Conservation (phyloP, 2,888 invertebrate genomes). For the Strigamia crassipes region DNA sequence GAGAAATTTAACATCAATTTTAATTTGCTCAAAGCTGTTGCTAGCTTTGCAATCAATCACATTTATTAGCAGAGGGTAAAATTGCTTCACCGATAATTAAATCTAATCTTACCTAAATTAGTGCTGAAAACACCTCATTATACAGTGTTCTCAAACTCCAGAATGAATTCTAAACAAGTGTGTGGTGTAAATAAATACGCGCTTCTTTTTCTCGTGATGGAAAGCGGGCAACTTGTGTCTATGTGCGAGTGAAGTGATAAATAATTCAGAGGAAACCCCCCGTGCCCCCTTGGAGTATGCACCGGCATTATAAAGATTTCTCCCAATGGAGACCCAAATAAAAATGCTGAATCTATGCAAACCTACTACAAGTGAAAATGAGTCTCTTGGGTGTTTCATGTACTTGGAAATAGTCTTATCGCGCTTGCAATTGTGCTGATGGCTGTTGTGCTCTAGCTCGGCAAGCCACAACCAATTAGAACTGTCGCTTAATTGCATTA, state of each 20-base stretch:
- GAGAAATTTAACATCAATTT: slow-evolving; percentile 10
- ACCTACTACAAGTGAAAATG: slow-evolving; percentile 18
- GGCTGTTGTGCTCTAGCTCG: slow-evolving; percentile 18
- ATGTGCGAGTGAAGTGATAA: background rate
- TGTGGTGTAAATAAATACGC: background rate
- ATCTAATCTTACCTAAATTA: slow-evolving; percentile 10
- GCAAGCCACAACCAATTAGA: slow-evolving; percentile 26
- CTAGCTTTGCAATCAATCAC: slow-evolving; percentile 10
- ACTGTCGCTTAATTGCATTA: slow-evolving; percentile 1
- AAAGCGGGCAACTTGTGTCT: background rate
- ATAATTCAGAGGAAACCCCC: slow-evolving; percentile 24
- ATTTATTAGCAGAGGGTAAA: slow-evolving; percentile 3
- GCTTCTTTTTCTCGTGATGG: background rate
- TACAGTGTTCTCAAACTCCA: background rate
- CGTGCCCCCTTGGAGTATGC: background rate
- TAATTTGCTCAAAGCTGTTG: slow-evolving; percentile 10
- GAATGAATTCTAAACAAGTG: background rate
- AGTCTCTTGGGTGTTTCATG: slow-evolving; percentile 22
- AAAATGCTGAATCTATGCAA: slow-evolving; percentile 37
- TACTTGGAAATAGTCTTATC: slow-evolving; percentile 25
- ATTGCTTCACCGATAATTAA: slow-evolving; percentile 10
- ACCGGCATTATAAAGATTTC: slow-evolving; percentile 21
- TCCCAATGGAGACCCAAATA: slow-evolving; percentile 14
- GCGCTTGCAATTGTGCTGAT: slow-evolving; percentile 2
- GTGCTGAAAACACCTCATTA: slow-evolving; percentile 2